These are phyloP conservation scores for Beroe ovata DNA, from an alignment of 37 sponge, comb jelly and placozoan species.

Conservation along the genomic window DNA sequence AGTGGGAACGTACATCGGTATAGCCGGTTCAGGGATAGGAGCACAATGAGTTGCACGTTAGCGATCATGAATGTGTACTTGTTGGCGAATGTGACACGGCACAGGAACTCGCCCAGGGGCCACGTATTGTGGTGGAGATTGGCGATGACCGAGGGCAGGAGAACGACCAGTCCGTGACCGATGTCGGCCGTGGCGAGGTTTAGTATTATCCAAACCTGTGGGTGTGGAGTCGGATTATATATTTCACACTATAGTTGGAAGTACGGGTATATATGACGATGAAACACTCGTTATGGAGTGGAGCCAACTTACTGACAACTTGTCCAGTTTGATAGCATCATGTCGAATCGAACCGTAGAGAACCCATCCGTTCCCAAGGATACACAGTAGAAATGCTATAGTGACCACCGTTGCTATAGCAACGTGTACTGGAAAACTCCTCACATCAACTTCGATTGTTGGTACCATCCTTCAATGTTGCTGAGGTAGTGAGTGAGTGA, in stretches of 20 bases:
- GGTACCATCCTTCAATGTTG: not conserved
- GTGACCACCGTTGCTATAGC: not conserved
- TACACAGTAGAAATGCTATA: not conserved
- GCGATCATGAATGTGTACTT: conserved; percentile 24
- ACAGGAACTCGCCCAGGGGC: conserved; percentile 13
- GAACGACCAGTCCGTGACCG: not conserved
- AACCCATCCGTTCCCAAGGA: not conserved
- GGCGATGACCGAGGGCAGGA: conserved; percentile 6
- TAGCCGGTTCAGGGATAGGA: not conserved
- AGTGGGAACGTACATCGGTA: conserved; percentile 7
- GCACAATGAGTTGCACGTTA: not conserved
- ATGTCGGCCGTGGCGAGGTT: not conserved
- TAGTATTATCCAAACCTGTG: not conserved
- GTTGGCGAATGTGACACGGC: conserved; percentile 13
- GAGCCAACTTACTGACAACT: not conserved
- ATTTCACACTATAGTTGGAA: no score
- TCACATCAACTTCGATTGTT: not conserved
- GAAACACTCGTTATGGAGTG: no score
- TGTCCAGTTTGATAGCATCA: not conserved
- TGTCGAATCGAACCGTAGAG: not conserved
- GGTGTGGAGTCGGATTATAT: no score
- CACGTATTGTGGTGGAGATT: not conserved
- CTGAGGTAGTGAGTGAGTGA: conserved; percentile 50
- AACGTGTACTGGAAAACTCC: not conserved
- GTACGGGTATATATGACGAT: no score